Percentiles rank a stretch among this genome's conserved stretches.
These are phyloP conservation scores for Exocentrus adspersus DNA, from an alignment of 2,888 invertebrate genomes.

Conservation along the genomic window DNA sequence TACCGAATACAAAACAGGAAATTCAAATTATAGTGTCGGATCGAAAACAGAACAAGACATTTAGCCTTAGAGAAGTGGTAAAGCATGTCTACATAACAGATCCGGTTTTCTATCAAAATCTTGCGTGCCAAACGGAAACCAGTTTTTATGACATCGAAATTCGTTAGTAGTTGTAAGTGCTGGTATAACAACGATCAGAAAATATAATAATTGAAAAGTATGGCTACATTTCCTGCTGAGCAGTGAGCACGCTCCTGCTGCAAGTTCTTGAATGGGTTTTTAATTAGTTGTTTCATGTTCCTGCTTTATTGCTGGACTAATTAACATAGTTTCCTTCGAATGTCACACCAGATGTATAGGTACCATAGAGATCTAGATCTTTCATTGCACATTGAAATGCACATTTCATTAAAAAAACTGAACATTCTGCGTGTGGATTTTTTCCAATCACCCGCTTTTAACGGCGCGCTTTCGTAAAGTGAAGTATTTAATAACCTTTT, in stretches of 20 bases:
- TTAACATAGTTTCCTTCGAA: constrained; percentile 18
- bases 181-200: background rate
- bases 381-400: too few relatives aligned
- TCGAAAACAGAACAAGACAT: too few relatives aligned
- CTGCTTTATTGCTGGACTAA: constrained; percentile 1
- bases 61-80: background rate
- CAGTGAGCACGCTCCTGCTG: constrained; percentile 14
- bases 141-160: background rate
- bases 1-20: background rate
- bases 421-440: too few relatives aligned
- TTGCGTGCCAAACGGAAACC: constrained; percentile 10
- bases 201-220: constrained; percentile 11
- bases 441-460: too few relatives aligned
- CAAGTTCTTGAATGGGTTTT: background rate
- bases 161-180: background rate
- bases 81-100: background rate
- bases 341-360: background rate
- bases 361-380: too few relatives aligned
- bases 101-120: constrained; percentile 12
- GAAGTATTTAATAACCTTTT: too few relatives aligned
- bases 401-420: too few relatives aligned
- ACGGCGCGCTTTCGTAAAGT: too few relatives aligned
- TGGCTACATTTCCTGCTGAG: constrained; percentile 12
- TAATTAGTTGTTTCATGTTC: background rate
- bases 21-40: background rate